Evolutionary conservation across 2,113 vertebrate genomes (phyloP).

Genomic region (Takifugu flavidus): DNA sequence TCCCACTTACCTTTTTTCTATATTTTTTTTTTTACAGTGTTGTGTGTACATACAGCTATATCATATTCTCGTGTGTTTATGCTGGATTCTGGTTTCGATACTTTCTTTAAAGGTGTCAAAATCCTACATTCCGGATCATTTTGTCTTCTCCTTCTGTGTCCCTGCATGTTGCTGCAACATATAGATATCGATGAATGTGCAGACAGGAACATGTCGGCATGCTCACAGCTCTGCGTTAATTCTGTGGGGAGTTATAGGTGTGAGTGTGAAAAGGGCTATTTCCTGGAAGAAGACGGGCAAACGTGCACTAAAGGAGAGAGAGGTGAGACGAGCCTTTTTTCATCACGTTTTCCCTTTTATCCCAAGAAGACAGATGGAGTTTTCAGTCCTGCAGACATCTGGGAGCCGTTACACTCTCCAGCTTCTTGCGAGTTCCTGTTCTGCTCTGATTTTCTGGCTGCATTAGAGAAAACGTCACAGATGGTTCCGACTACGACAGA

Average conservation of each 20-base stretch:
- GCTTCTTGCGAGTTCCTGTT: constrained; percentile 46
- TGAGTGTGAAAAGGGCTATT: constrained; percentile 83
- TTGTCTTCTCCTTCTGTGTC: neutral
- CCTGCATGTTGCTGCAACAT: constrained; percentile 3
- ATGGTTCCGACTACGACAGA: constrained; percentile 37
- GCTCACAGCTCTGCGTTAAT: constrained; percentile 90
- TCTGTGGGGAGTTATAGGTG: constrained; percentile 90
- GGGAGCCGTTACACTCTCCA: constrained; percentile 66
- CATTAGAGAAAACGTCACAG: constrained; percentile 50
- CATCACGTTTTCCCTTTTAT: constrained; percentile 32
- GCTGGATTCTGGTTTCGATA: neutral
- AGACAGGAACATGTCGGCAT: constrained; percentile 78
- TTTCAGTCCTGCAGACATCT: constrained; percentile 38
- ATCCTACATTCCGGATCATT: neutral
- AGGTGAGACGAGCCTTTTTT: constrained; percentile 68
- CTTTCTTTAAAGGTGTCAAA: neutral
- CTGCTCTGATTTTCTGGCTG: constrained; percentile 52
- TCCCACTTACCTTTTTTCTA: neutral
- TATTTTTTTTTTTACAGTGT: neutral
- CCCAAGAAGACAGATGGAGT: constrained; percentile 24
- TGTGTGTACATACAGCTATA: neutral
- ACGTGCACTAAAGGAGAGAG: constrained; percentile 86
- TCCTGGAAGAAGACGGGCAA: constrained; percentile 83
- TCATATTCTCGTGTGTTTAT: neutral
- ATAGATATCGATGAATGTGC: constrained; percentile 91